Conservation (phyloP, 2,888 invertebrate genomes). For the Zelleria hepariella region DNA sequence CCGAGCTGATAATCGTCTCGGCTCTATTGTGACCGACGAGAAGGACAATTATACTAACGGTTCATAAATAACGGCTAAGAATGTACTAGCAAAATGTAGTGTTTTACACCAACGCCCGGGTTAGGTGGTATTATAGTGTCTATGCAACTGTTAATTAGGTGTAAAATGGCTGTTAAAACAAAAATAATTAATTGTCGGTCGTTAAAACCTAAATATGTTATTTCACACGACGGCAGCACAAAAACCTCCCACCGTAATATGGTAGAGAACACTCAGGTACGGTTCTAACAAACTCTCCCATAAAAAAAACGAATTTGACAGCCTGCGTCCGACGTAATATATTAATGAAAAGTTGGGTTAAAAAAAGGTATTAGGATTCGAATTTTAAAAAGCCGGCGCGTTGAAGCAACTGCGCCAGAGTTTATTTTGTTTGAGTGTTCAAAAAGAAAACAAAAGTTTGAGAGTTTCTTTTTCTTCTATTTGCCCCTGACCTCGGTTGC, state of each 20-base stretch:
- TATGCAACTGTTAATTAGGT: neutral
- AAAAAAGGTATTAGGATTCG: conserved; percentile 50
- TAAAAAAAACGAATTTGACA: conserved; percentile 54
- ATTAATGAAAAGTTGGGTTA: conserved; percentile 65
- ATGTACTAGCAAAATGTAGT: neutral
- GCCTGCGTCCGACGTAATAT: conserved; percentile 56
- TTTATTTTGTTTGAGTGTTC: conserved; percentile 64
- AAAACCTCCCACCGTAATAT: conserved; percentile 41
- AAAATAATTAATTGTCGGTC: neutral
- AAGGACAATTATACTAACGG: neutral
- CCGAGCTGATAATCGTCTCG: neutral
- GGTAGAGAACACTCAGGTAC: conserved; percentile 44
- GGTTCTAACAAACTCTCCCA: conserved; percentile 25
- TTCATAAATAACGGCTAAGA: neutral
- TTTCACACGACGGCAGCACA: conserved; percentile 32
- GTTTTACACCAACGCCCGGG: no score
- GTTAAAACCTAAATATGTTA: neutral
- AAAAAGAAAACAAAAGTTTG: conserved; percentile 61
- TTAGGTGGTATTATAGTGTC: neutral
- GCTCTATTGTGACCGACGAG: neutral
- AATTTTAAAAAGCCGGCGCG: conserved; percentile 63
- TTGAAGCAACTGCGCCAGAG: conserved; percentile 55
- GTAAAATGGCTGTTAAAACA: neutral
- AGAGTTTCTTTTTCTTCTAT: conserved; percentile 58
- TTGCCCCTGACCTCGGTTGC: conserved; percentile 66